These are phyloP conservation scores for Agonopterix heracliana DNA, from an alignment of 2,888 invertebrate species.

Conservation along the genomic window DNA sequence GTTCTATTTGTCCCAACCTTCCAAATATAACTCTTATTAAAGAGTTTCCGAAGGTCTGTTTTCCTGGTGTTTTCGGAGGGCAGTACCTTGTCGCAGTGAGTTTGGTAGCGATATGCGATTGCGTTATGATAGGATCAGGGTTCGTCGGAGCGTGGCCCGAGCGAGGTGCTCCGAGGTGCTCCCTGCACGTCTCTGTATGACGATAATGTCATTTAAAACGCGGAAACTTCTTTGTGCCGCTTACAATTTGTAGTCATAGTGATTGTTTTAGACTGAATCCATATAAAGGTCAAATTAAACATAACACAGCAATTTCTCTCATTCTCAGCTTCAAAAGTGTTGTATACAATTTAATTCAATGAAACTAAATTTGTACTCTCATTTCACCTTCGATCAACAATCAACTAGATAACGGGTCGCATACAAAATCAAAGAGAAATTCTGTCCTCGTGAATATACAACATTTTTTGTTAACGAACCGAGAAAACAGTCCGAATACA, in stretches of 20 bases:
- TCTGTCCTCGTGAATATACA: too few relatives aligned
- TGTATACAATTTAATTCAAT: too few relatives aligned
- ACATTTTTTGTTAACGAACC: too few relatives aligned
- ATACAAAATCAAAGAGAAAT: too few relatives aligned
- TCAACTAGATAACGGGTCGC: too few relatives aligned
- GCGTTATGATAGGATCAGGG: slow-evolving; percentile 75
- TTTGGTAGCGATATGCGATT: slow-evolving; percentile 54
- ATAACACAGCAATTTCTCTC: too few relatives aligned
- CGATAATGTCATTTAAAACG: slow-evolving; percentile 59
- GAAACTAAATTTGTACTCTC: too few relatives aligned
- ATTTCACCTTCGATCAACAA: too few relatives aligned
- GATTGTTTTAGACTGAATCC: slow-evolving; percentile 22
- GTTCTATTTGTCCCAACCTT: slow-evolving; percentile 20
- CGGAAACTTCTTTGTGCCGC: slow-evolving; percentile 37
- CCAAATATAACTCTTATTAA: too few relatives aligned
- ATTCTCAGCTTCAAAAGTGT: too few relatives aligned
- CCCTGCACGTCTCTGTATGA: slow-evolving; percentile 49
- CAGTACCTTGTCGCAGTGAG: slow-evolving; percentile 37
- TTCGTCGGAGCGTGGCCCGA: slow-evolving; percentile 56
- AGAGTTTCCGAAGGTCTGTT: slow-evolving; percentile 27
- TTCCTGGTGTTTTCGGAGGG: slow-evolving; percentile 10
- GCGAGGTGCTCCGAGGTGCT: slow-evolving; percentile 39
- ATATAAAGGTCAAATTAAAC: too few relatives aligned
- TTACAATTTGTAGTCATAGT: slow-evolving; percentile 29
- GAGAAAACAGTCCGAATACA: too few relatives aligned